These are phyloP conservation scores for Porites lutea DNA, from an alignment of 64 coral and sea anemone genomes.

Conservation along the genomic window DNA sequence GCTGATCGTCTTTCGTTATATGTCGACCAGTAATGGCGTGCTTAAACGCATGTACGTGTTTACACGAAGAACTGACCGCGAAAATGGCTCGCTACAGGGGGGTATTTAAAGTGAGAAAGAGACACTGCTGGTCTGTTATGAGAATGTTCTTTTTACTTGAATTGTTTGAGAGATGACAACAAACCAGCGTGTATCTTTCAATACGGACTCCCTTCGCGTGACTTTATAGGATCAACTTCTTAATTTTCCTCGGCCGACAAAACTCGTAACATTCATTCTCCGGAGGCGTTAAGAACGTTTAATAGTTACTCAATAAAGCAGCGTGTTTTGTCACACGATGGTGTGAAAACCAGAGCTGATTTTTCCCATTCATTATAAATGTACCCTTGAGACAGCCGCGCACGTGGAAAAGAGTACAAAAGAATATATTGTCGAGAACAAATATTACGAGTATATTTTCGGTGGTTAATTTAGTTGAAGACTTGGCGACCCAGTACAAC, in stretches of 20 bases:
- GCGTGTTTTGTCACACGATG: constrained; percentile 59
- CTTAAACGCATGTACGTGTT: neutral
- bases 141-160: constrained; percentile 36
- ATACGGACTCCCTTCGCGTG: neutral
- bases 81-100: constrained; percentile 36
- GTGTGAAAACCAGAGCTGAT: constrained; percentile 16
- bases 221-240: neutral
- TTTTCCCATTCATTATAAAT: constrained; percentile 81
- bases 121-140: constrained; percentile 31
- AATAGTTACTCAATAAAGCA: constrained; percentile 5
- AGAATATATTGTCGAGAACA: constrained; percentile 83
- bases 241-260: neutral
- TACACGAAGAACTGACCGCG: constrained; percentile 16
- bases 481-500: constrained; percentile 40
- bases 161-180: constrained; percentile 15
- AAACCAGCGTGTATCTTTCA: constrained; percentile 26
- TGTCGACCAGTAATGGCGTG: neutral
- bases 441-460: constrained; percentile 60
- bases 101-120: constrained; percentile 33
- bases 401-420: constrained; percentile 84
- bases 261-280: neutral
- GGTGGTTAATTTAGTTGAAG: constrained; percentile 48
- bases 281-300: constrained; percentile 23
- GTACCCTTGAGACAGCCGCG: constrained; percentile 71
- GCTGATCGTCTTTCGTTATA: neutral